These are phyloP conservation scores for Drymodes brunneopygia DNA, from an alignment of 2,113 vertebrate genomes.

Conservation along the genomic window DNA sequence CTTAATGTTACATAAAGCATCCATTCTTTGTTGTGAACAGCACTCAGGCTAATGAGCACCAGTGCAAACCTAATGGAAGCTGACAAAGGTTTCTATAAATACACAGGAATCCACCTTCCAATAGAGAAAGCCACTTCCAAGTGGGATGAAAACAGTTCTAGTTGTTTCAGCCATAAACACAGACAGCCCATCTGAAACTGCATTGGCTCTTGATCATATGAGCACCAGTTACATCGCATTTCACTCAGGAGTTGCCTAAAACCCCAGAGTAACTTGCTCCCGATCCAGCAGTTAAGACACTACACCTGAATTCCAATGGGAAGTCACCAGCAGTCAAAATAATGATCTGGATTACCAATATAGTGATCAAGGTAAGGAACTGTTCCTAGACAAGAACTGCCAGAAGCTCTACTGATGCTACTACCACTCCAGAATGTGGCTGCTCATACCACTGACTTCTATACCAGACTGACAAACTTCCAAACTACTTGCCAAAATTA, in stretches of 20 bases:
- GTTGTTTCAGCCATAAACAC: not conserved
- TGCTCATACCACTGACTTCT: not conserved
- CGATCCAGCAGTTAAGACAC: not conserved
- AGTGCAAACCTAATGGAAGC: not conserved
- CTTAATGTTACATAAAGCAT: not conserved
- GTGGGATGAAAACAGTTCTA: not conserved
- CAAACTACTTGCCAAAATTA: not conserved
- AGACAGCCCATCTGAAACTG: not conserved
- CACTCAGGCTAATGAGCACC: not conserved
- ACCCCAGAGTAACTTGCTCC: not conserved
- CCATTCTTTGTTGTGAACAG: not conserved
- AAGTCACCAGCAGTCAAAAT: not conserved
- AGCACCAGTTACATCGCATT: not conserved
- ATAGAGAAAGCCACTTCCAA: not conserved
- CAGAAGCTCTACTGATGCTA: not conserved
- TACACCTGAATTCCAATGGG: not conserved
- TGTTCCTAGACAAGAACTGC: not conserved
- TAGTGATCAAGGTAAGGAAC: accelerated
- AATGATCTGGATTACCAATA: not conserved
- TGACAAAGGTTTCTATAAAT: not conserved
- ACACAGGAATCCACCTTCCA: not conserved
- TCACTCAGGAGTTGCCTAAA: not conserved
- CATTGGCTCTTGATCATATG: accelerated
- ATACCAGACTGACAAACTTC: accelerated
- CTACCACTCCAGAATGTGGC: not conserved